Evolutionary conservation across 2,797 vertebrate species (phyloP).

Genomic region (Ataeniobius toweri): DNA sequence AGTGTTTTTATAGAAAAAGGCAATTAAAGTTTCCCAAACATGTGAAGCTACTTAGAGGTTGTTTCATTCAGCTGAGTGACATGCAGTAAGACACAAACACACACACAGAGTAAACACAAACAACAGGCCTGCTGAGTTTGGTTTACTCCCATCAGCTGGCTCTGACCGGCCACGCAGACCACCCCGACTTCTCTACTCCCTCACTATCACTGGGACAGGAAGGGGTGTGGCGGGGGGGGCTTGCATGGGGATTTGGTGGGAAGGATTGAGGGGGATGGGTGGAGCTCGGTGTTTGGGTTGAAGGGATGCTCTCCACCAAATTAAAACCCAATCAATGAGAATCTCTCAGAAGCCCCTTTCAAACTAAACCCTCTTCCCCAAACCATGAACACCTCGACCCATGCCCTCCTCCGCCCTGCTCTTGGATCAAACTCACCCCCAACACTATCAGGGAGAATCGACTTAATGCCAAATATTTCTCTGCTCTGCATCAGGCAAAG

Average conservation of each 20-base stretch:
- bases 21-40: slow-evolving; percentile 60
- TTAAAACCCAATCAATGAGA: slow-evolving; percentile 75
- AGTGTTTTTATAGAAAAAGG: slow-evolving; percentile 56
- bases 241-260: slow-evolving; percentile 26
- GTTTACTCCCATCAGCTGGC: slow-evolving; percentile 79
- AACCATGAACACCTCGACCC: not conserved
- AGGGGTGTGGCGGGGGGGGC: slow-evolving; percentile 16
- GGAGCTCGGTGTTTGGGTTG: slow-evolving; percentile 32
- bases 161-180: slow-evolving; percentile 68
- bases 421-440: slow-evolving; percentile 47
- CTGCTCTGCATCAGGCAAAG: slow-evolving; percentile 13
- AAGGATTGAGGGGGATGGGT: slow-evolving; percentile 45
- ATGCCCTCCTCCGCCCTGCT: slow-evolving; percentile 15
- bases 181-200: slow-evolving; percentile 65
- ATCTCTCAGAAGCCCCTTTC: slow-evolving; percentile 62
- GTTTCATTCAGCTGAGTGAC: slow-evolving; percentile 39
- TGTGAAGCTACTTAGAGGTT: slow-evolving; percentile 70
- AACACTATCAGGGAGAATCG: slow-evolving; percentile 29
- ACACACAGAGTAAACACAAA: slow-evolving; percentile 80
- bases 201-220: slow-evolving; percentile 53
- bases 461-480: slow-evolving; percentile 44
- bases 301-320: slow-evolving; percentile 62
- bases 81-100: slow-evolving; percentile 47
- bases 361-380: slow-evolving; percentile 43
- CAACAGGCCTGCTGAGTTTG: slow-evolving; percentile 81